Percentiles rank a stretch among this genome's conserved stretches.
These are phyloP conservation scores for Muricea muricata DNA, from an alignment of 92 coral and sea anemone species.

Conservation along the genomic window DNA sequence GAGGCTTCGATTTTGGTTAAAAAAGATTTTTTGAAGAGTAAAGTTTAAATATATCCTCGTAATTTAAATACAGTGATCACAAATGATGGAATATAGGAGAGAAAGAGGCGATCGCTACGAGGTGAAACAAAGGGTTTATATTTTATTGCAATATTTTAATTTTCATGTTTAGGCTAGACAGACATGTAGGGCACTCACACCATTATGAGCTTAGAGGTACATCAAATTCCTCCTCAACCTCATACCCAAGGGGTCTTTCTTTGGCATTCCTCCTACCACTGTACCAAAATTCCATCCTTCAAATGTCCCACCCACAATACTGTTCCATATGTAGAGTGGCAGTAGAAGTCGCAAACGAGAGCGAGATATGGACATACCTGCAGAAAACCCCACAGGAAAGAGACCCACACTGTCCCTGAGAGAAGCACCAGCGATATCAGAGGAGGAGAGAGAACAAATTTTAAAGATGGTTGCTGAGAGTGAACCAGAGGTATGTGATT, in stretches of 20 bases:
- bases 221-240: too few relatives aligned
- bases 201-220: too few relatives aligned
- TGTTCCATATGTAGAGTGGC: conserved; percentile 70
- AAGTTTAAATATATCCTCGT: background rate
- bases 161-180: background rate
- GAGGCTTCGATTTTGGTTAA: background rate
- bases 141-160: background rate
- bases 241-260: background rate
- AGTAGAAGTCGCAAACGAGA: conserved; percentile 29
- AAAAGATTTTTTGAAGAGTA: background rate
- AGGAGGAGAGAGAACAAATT: conserved; percentile 88
- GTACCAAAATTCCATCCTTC: too few relatives aligned
- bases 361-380: conserved; percentile 8
- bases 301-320: background rate
- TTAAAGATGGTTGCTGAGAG: conserved; percentile 94
- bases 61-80: conserved; percentile 1
- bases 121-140: conserved; percentile 57
- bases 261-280: too few relatives aligned
- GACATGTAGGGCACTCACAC: too few relatives aligned
- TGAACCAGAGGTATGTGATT: conserved; percentile 92
- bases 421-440: conserved; percentile 71
- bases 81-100: conserved; percentile 55
- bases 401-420: conserved; percentile 29
- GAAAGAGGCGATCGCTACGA: conserved; percentile 78
- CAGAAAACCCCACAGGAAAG: background rate